Evolutionary conservation across 1,140 invertebrate genomes (phyloP).

Genomic region (Tetranychus urticae): DNA sequence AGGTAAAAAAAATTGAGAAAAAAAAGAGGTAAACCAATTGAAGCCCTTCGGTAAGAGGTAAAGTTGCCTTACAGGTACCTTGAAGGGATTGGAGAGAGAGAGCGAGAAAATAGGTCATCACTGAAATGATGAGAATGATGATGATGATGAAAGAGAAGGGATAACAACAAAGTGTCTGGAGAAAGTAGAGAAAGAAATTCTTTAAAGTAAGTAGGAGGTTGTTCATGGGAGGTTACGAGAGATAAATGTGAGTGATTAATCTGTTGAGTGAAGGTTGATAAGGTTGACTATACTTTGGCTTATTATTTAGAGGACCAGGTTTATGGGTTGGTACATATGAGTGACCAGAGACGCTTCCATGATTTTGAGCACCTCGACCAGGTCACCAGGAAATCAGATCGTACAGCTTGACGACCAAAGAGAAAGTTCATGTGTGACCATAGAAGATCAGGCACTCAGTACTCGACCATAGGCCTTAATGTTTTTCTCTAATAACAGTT

Average conservation of each 20-base stretch:
- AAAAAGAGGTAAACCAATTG: neutral
- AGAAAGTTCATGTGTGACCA: conserved; percentile 12
- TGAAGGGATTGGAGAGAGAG: neutral
- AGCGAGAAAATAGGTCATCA: neutral
- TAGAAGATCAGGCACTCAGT: conserved; percentile 1
- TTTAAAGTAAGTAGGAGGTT: neutral
- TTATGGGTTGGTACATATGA: too few relatives aligned
- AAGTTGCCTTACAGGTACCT: neutral
- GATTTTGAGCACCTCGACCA: too few relatives aligned
- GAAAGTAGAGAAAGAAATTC: neutral
- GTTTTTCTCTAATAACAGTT: too few relatives aligned
- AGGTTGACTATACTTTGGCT: too few relatives aligned
- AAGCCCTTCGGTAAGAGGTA: neutral
- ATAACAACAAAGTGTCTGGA: neutral
- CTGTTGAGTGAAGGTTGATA: too few relatives aligned
- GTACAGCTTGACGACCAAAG: conserved; percentile 2
- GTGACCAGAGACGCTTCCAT: too few relatives aligned
- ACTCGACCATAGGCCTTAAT: neutral
- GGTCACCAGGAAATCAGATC: neutral
- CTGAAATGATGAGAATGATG: neutral
- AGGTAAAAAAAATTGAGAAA: neutral
- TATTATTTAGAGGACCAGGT: too few relatives aligned
- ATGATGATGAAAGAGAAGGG: neutral
- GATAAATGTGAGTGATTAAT: too few relatives aligned
- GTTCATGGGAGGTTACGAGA: too few relatives aligned